Evolutionary conservation across 2,888 invertebrate genomes (phyloP).

Genomic region (Rotaria socialis): DNA sequence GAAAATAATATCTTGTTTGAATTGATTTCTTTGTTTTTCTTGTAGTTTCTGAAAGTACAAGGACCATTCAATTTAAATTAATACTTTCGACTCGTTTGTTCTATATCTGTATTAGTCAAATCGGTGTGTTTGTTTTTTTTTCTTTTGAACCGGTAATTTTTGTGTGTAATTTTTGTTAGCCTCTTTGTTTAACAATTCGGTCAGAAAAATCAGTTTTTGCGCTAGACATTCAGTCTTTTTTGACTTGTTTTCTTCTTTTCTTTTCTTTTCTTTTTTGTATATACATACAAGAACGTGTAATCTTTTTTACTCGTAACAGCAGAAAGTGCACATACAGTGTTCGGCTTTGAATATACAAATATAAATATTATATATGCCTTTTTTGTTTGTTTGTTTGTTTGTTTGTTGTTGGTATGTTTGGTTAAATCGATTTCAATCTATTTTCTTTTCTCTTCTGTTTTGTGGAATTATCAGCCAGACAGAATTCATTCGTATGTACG

Average conservation of each 20-base stretch:
- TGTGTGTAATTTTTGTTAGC: not conserved
- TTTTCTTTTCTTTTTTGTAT: not conserved
- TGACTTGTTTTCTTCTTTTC: not conserved
- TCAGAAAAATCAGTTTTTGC: not conserved
- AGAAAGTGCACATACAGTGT: not conserved
- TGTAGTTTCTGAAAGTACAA: conserved; percentile 45
- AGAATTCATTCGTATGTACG: not conserved
- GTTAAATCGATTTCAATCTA: not conserved
- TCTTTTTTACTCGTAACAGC: not conserved
- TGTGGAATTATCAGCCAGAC: not conserved
- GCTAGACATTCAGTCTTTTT: not conserved
- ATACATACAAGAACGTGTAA: not conserved
- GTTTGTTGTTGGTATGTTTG: not conserved
- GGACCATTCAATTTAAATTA: conserved; percentile 42
- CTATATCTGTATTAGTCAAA: conserved; percentile 7
- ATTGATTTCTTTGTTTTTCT: not conserved
- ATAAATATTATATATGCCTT: not conserved
- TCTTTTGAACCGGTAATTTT: not conserved
- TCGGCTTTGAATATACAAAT: not conserved
- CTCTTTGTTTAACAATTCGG: not conserved
- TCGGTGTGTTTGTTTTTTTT: not conserved
- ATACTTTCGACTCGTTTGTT: not conserved
- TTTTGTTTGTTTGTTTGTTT: conserved; percentile 17
- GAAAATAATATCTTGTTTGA: not conserved
- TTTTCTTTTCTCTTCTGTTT: not conserved